Evolutionary conservation across 1,140 invertebrate species (phyloP).

Genomic region (Polypedilum vanderplanki): DNA sequence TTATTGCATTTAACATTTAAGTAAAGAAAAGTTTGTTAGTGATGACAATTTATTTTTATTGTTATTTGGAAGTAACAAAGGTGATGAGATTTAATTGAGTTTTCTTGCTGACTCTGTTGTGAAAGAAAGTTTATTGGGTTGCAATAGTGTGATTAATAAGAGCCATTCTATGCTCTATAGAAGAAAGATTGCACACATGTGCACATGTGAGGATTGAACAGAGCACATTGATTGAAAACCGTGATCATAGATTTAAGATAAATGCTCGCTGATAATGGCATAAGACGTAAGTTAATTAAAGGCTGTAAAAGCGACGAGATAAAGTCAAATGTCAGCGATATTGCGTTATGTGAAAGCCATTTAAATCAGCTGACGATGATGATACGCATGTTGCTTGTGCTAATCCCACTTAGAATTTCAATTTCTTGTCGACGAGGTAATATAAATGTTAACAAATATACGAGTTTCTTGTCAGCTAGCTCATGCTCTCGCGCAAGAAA

Average conservation of each 20-base stretch:
- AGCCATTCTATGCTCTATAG: background rate
- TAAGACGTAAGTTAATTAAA: constrained; percentile 24
- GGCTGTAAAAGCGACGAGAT: constrained; percentile 5
- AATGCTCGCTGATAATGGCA: constrained; percentile 23
- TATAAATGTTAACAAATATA: constrained; percentile 20
- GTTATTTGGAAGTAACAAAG: no score
- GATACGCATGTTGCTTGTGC: constrained; percentile 5
- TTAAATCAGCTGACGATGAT: background rate
- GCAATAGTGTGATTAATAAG: background rate
- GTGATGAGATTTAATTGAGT: no score
- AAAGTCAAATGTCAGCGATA: constrained; percentile 22
- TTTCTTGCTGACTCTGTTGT: no score
- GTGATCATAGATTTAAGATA: constrained; percentile 22
- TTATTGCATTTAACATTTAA: no score
- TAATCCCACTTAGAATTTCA: constrained; percentile 22
- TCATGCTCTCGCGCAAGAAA: constrained; percentile 22
- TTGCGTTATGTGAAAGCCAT: background rate
- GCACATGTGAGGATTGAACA: no score
- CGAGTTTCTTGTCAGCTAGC: constrained; percentile 24
- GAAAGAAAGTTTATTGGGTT: background rate
- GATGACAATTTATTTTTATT: no score
- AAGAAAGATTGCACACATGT: background rate
- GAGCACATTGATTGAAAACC: constrained; percentile 19
- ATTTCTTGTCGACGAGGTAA: constrained; percentile 1
- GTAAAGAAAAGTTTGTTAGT: no score